Evolutionary conservation across 2,113 vertebrate species (phyloP), one percentile per base, ranked within the genome.

Genomic region (Bubo blakistoni): DNA sequence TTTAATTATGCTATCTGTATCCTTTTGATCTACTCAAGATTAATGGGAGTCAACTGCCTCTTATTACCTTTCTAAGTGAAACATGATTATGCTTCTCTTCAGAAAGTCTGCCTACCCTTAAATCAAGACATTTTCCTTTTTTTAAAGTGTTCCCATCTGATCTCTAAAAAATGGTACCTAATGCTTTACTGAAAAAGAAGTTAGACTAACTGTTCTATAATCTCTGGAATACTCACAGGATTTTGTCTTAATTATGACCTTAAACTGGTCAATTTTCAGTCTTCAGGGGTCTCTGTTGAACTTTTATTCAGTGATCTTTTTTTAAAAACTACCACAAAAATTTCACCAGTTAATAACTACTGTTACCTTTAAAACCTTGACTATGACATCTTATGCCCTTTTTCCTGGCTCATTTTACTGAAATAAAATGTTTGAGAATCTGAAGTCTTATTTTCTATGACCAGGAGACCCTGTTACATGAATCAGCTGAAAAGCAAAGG

Each of bases 31-130:
- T 88, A 61, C 40, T 84, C 55, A 55, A 67, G 85, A 91, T 91
- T 97, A 93, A 88, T 93, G 86, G 87, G n/a, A 96, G 87, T 92
- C 81, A 96, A 78, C 86, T 71, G 74, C 90, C 62, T 96, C 58
- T 91, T 95, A 94, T 92, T 96, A 89, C 65, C 51, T 96, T 91
- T 71, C 87, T 91, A 95, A 95, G 82, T 84, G 62, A 97, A 86
- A 97, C 54, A 61, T 19, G 34, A 72, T 72, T 51, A 34, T 81
- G 9, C 82, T 96, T 87, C 86, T 51, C 46, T 81, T 65, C 84
- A 95, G 46, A 47, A 79, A 58, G 72, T 27, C 21, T 85, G 47
- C n/a, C 57, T 91, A 76, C 32, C 11, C 77, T 93, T 97, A 88
- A 96, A 96, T 89, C 51, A 97, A 96, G 76, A 66, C 7, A 29